These are phyloP conservation scores for Pelusios castaneus DNA, from an alignment of 2,113 vertebrate species.

Conservation along the genomic window DNA sequence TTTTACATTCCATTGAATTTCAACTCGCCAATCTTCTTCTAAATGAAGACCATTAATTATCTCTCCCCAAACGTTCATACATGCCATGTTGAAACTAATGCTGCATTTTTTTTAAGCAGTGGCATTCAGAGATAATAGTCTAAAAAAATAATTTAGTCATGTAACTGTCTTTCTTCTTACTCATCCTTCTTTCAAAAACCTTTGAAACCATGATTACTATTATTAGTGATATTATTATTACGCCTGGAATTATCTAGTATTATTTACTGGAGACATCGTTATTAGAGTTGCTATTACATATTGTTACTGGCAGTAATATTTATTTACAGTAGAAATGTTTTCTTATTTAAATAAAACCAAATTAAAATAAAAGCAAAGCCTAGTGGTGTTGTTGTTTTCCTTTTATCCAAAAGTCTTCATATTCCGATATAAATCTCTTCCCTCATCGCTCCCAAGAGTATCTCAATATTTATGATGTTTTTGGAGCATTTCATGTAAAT, in stretches of 20 bases:
- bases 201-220: background rate
- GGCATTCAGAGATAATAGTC: background rate
- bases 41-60: constrained; percentile 35
- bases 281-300: background rate
- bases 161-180: background rate
- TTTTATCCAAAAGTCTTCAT: background rate
- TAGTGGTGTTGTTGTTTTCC: background rate
- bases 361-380: background rate
- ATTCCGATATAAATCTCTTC: background rate
- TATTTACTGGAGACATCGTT: background rate
- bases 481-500: background rate
- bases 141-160: background rate
- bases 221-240: background rate
- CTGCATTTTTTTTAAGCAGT: background rate
- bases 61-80: background rate
- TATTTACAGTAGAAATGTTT: background rate
- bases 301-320: background rate
- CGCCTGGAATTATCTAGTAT: background rate
- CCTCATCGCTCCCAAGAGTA: background rate
- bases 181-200: background rate
- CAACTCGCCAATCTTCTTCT: background rate
- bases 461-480: background rate
- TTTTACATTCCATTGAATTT: background rate
- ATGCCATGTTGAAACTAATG: background rate
- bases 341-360: background rate